Conservation (phyloP, 2,113 vertebrate genomes). For the Thomomys bottae region DNA sequence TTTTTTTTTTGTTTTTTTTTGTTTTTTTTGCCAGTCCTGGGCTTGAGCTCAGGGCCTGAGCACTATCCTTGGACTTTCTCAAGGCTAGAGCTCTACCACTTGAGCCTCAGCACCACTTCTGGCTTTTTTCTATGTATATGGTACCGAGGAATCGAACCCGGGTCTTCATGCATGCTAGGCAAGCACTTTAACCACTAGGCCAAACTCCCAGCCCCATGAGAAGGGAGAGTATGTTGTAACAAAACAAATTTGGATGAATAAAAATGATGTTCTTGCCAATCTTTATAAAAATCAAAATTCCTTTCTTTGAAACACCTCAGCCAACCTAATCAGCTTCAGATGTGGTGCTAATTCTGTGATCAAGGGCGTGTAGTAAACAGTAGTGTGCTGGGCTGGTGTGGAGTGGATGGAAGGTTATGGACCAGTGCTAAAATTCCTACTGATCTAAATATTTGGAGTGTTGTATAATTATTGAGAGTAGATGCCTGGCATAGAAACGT, state of each 20-base stretch:
- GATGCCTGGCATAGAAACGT: background rate
- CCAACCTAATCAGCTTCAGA: slow-evolving; percentile 72
- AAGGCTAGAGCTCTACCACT: no score
- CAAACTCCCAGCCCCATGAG: no score
- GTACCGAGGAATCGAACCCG: no score
- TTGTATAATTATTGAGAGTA: slow-evolving; percentile 62
- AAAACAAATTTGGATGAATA: slow-evolving; percentile 77
- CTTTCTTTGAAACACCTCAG: slow-evolving; percentile 78
- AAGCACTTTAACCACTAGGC: no score
- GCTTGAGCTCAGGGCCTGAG: no score
- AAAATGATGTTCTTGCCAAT: slow-evolving; percentile 67
- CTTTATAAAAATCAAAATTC: slow-evolving; percentile 80
- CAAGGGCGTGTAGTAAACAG: background rate
- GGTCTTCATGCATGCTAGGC: no score
- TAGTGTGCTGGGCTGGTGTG: slow-evolving; percentile 8
- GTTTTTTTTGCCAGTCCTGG: no score
- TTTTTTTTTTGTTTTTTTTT: no score
- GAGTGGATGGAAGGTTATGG: slow-evolving; percentile 66
- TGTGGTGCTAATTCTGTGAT: slow-evolving; percentile 44
- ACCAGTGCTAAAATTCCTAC: slow-evolving; percentile 47
- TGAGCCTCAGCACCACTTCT: no score
- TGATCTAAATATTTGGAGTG: slow-evolving; percentile 69
- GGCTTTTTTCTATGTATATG: no score
- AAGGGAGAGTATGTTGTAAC: slow-evolving; percentile 66
- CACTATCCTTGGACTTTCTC: no score